Conservation (phyloP, 1,140 invertebrate species). For the Gonioctena quinquepunctata region DNA sequence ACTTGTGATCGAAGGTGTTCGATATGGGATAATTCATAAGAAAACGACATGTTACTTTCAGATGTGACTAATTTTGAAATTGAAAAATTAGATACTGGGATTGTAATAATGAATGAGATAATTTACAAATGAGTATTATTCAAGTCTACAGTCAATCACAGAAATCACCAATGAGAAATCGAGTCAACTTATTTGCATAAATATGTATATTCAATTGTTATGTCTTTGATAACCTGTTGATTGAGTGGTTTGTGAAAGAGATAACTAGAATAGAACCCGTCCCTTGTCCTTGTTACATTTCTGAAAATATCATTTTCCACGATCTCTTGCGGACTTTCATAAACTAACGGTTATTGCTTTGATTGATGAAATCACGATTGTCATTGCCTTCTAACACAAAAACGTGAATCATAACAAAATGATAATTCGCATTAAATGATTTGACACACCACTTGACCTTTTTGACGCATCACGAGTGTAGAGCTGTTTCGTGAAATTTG, state of each 20-base stretch:
- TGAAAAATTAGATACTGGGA: not conserved
- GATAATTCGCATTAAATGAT: not conserved
- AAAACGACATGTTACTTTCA: not conserved
- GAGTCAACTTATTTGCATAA: not conserved
- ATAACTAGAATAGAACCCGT: not conserved
- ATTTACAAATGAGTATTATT: not conserved
- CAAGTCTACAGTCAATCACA: not conserved
- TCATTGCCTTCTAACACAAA: not conserved
- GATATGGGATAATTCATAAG: not conserved
- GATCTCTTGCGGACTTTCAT: not conserved
- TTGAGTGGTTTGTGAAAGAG: not conserved
- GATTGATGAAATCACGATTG: not conserved
- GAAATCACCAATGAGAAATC: not conserved
- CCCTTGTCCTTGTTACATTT: not conserved
- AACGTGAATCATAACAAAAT: not conserved
- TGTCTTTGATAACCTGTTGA: not conserved
- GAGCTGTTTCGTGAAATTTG: not conserved
- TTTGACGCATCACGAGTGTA: not conserved
- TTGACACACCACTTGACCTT: not conserved
- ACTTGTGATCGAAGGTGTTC: not conserved
- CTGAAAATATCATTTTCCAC: not conserved
- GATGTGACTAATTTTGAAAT: not conserved
- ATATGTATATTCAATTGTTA: not conserved
- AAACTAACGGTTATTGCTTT: not conserved
- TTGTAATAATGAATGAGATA: not conserved